These are phyloP conservation scores for Triplophysa yarkandensis DNA, from an alignment of 2,797 vertebrate genomes.

Conservation along the genomic window DNA sequence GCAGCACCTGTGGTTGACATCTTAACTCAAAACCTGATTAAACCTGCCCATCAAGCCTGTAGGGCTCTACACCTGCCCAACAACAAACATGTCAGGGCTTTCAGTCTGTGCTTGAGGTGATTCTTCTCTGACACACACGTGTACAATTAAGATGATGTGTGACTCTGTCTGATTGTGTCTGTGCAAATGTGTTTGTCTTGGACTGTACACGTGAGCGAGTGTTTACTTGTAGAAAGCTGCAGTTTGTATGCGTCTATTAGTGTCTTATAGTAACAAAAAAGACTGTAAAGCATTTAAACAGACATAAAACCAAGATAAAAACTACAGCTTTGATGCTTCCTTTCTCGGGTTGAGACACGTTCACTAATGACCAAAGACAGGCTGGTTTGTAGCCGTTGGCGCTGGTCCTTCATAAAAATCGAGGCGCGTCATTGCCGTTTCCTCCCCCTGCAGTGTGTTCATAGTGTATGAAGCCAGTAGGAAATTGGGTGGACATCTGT, in stretches of 20 bases:
- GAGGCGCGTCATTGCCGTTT: constrained; percentile 33
- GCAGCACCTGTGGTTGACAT: constrained; percentile 72
- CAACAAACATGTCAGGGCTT: constrained; percentile 63
- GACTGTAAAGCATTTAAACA: constrained; percentile 44
- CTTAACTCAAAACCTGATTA: constrained; percentile 74
- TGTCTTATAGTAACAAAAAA: constrained; percentile 60
- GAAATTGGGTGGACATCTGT: constrained; percentile 49
- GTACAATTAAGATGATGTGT: constrained; percentile 61
- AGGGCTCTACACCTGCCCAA: constrained; percentile 62
- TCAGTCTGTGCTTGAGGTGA: constrained; percentile 17
- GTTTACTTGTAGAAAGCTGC: constrained; percentile 13
- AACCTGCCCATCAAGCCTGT: constrained; percentile 71
- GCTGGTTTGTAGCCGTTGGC: constrained; percentile 32
- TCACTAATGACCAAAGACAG: constrained; percentile 32
- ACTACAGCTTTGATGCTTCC: constrained; percentile 35
- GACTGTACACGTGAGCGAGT: not conserved
- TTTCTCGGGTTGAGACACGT: constrained; percentile 51
- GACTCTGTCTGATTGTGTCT: constrained; percentile 35
- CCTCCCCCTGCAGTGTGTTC: constrained; percentile 25
- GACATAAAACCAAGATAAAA: constrained; percentile 45
- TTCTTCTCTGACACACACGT: constrained; percentile 23
- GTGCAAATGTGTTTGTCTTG: constrained; percentile 11
- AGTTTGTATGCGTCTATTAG: constrained; percentile 33
- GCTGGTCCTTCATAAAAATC: not conserved
- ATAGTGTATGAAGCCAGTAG: constrained; percentile 29